A percentile compares a stretch with the other conserved stretches of the same genome.
phyloP scores from a whole-genome alignment of 2,797 vertebrate species.

The Lerista edwardsae region DNA sequence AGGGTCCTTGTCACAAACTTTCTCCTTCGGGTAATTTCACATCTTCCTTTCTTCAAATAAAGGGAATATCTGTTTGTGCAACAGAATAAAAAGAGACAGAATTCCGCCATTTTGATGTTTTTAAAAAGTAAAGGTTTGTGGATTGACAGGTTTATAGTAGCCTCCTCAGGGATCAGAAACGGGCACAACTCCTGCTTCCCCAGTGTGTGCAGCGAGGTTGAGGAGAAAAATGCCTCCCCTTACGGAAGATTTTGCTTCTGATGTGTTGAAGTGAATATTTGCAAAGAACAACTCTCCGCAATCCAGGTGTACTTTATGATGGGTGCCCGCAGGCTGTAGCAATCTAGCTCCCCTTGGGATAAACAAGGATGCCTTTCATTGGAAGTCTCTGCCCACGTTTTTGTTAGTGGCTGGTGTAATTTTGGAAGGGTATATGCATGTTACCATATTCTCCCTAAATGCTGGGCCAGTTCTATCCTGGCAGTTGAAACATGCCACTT shows the following conservation, averaged over 20 bases:
- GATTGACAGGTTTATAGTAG: conserved; percentile 13
- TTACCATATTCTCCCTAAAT: neutral
- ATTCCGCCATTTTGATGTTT: conserved; percentile 73
- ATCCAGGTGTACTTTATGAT: neutral
- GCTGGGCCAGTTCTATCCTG: neutral
- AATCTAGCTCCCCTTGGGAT: neutral
- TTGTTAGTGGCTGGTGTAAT: neutral
- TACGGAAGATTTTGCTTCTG: neutral
- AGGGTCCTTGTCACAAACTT: conserved; percentile 62
- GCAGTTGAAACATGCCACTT: neutral
- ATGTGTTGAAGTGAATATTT: neutral
- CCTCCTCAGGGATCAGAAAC: neutral
- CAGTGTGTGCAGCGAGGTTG: neutral
- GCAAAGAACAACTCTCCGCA: neutral
- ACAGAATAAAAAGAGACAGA: conserved; percentile 46
- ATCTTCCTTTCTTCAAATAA: neutral
- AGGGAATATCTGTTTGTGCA: conserved; percentile 21
- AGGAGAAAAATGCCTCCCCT: neutral
- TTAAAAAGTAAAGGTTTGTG: conserved; percentile 39
- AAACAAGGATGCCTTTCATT: neutral
- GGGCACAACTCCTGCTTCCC: neutral
- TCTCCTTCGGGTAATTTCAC: conserved; percentile 23
- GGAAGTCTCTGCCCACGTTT: conserved; percentile 6
- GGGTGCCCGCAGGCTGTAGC: neutral
- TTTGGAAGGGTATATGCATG: neutral